Evolutionary conservation across 2,113 vertebrate genomes (phyloP), one percentile per base, ranked within the genome.

Genomic region (Picathartes gymnocephalus): DNA sequence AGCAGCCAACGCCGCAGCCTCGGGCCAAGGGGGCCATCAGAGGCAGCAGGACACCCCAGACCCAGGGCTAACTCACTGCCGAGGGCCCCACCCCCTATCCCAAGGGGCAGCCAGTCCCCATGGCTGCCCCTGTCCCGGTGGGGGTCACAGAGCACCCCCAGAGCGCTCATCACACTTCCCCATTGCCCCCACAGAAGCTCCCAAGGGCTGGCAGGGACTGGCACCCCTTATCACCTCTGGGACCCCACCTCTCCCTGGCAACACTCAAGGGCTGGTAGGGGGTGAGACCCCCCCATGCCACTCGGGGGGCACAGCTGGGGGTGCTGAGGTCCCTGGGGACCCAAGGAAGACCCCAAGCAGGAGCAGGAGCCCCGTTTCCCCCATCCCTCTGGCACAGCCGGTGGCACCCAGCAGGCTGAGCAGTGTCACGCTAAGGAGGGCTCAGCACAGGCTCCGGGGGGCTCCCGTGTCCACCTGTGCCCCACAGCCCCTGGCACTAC

Each of bases 401-500:
- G 61, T 30, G 44, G 15, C 30, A 7, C 28, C 33, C 2, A 15
- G 21, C 72, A 20, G 47, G 42, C 25, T 22, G 25, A 33, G 28
- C 21, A 30, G 24, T 16, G 4, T 14, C 39, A 47, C 53, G 51
- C 53, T 12, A 35, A 35, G 0, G 12, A 30, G 58, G 57, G 18
- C 25, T 33, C 71, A 27, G 2, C 17, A 9, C 47, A 3, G 62
- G 44, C 27, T 16, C 10, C 4, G 1, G 57, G 22, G 22, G 22
- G 3, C 37, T 27, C 22, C 21, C 14, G 1, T 0, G 9, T 3
- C 31, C 35, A 4, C 19, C 58, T 5, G 68, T 1, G 13, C n/a
- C 60, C 45, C 70, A 12, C 28, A 10, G 57, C 24, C 47, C 47
- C 50, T 0, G 3, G 27, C 33, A 12, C 3, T 1, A 4, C 7